These are phyloP conservation scores for Erebia epiphron DNA, from an alignment of 2,888 invertebrate species.

Conservation along the genomic window DNA sequence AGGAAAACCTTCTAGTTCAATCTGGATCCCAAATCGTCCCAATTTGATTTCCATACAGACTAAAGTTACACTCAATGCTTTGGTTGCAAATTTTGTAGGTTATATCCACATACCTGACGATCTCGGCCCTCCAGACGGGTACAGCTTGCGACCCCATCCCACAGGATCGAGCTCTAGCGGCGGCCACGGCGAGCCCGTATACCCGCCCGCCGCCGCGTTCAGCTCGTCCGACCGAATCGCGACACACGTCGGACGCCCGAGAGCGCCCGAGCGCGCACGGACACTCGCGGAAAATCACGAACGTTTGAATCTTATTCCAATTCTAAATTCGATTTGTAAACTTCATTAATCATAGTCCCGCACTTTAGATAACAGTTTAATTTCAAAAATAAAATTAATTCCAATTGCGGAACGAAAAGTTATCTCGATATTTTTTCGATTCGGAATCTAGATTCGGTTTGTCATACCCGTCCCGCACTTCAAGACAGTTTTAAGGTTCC, in stretches of 20 bases:
- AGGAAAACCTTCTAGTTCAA: too few relatives aligned
- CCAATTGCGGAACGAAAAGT: background rate
- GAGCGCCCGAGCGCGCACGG: constrained; percentile 69
- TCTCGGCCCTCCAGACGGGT: constrained; percentile 87
- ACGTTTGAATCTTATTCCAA: constrained; percentile 41
- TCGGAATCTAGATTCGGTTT: constrained; percentile 45
- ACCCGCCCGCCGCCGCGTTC: constrained; percentile 87
- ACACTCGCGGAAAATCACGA: constrained; percentile 62
- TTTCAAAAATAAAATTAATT: background rate
- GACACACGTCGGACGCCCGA: constrained; percentile 66
- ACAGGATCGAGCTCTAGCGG: constrained; percentile 89
- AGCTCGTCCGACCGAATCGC: constrained; percentile 91
- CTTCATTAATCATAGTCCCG: constrained; percentile 35
- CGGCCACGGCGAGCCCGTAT: constrained; percentile 92
- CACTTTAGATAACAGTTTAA: constrained; percentile 24
- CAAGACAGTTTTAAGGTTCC: background rate
- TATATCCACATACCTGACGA: constrained; percentile 74
- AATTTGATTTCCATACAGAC: too few relatives aligned
- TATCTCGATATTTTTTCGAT: constrained; percentile 7
- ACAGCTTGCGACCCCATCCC: constrained; percentile 91
- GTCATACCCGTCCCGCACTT: constrained; percentile 38
- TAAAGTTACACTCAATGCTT: too few relatives aligned
- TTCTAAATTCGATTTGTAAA: constrained; percentile 44
- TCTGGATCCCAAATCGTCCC: too few relatives aligned
- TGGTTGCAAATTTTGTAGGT: background rate